Evolutionary conservation across 2,888 invertebrate genomes (phyloP).

Genomic region (Ophion ventricosus): DNA sequence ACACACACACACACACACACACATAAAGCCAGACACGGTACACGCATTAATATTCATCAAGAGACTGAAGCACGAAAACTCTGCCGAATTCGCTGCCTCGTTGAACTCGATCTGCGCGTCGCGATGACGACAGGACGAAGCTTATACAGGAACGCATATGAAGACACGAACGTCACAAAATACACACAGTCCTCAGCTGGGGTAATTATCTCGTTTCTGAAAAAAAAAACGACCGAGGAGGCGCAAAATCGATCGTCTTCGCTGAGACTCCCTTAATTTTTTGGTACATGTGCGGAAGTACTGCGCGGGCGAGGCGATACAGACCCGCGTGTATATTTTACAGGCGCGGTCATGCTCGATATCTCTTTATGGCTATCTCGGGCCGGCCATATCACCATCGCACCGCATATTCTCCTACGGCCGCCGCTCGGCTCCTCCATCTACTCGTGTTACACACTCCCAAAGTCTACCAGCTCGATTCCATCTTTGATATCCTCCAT

Average conservation of each 20-base stretch:
- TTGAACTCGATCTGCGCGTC: constrained; percentile 30
- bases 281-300: constrained; percentile 17
- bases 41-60: constrained; percentile 68
- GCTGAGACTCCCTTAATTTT: constrained; percentile 8
- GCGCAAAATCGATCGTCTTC: not conserved
- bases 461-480: constrained; percentile 61
- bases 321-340: constrained; percentile 18
- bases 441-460: constrained; percentile 34
- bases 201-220: not conserved
- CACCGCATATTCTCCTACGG: constrained; percentile 45
- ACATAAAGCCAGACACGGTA: constrained; percentile 45
- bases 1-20: constrained; percentile 12
- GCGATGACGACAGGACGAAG: constrained; percentile 39
- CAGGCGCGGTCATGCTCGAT: constrained; percentile 54
- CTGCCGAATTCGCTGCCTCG: constrained; percentile 53
- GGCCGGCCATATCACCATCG: constrained; percentile 14
- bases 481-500: constrained; percentile 58
- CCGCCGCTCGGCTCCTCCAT: constrained; percentile 7
- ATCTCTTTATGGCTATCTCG: constrained; percentile 62
- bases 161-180: constrained; percentile 33
- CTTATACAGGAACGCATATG: not conserved
- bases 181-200: not conserved
- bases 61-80: constrained; percentile 57
- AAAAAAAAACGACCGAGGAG: not conserved
- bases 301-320: not conserved